A percentile compares a stretch with the other conserved stretches of the same genome.
Evolutionary conservation across 2,113 vertebrate genomes (phyloP).

Genomic region (Chaetura pelagica): DNA sequence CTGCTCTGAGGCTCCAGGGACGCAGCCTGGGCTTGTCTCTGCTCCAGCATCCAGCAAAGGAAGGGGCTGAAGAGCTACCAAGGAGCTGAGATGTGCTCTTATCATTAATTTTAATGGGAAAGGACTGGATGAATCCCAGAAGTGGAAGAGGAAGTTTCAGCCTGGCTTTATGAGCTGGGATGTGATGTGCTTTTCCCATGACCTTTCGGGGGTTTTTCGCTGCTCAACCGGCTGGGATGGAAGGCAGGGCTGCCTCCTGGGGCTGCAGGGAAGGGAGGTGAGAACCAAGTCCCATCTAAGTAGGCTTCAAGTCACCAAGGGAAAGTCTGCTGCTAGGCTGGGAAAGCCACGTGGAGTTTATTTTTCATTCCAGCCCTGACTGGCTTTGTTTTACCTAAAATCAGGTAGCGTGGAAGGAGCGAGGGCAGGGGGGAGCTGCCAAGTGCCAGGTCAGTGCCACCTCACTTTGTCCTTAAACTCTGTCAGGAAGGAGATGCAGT

Average conservation of each 20-base stretch:
- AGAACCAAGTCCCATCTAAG: not conserved
- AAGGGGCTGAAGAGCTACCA: not conserved
- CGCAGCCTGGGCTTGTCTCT: not conserved
- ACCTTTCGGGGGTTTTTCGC: not conserved
- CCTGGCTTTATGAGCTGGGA: not conserved
- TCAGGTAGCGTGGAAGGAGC: not conserved
- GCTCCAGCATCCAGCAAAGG: not conserved
- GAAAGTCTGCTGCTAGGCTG: not conserved
- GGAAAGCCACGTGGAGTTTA: not conserved
- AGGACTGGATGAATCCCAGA: not conserved
- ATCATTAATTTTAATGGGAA: not conserved
- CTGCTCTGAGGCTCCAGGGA: not conserved
- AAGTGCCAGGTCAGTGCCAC: accelerated
- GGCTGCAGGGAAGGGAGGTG: not conserved
- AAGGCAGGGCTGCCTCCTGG: not conserved
- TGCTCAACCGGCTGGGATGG: not conserved
- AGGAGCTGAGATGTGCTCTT: not conserved
- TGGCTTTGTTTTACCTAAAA: not conserved
- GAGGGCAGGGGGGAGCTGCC: not conserved
- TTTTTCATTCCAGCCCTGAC: not conserved
- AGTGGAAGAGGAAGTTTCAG: not conserved
- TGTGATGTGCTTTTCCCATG: not conserved
- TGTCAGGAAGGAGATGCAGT: accelerated
- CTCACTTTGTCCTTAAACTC: not conserved
- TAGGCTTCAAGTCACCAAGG: not conserved